Percentiles rank a stretch among this genome's conserved stretches.
phyloP scores from a whole-genome alignment of 2,888 invertebrate genomes.

The Biston stratarius region DNA sequence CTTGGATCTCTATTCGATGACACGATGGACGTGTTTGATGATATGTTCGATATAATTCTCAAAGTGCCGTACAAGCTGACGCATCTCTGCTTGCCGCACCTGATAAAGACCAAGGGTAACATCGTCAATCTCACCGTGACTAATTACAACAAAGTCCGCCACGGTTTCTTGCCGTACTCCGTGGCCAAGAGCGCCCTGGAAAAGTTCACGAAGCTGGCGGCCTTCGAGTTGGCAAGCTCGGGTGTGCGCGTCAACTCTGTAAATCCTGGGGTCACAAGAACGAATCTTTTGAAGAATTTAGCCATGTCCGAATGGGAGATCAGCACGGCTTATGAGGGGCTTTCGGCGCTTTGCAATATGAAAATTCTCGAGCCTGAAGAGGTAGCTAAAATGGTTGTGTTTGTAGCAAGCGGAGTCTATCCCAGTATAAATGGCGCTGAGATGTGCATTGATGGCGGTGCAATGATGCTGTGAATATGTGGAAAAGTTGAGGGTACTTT shows the following conservation, averaged over 20 bases:
- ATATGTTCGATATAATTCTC: slow-evolving; percentile 93
- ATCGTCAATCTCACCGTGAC: slow-evolving; percentile 96
- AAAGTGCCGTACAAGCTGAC: slow-evolving; percentile 91
- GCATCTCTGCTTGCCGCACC: slow-evolving; percentile 91
- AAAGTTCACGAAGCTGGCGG: slow-evolving; percentile 58
- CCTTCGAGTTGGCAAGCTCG: slow-evolving; percentile 55
- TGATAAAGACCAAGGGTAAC: slow-evolving; percentile 91
- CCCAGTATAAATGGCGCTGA: slow-evolving; percentile 63
- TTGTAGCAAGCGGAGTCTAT: slow-evolving; percentile 61
- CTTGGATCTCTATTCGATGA: slow-evolving; percentile 91
- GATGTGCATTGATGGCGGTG: slow-evolving; percentile 46
- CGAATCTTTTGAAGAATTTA: slow-evolving; percentile 55
- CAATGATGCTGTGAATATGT: slow-evolving; percentile 22
- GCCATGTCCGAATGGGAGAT: slow-evolving; percentile 55
- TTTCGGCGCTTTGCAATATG: slow-evolving; percentile 40
- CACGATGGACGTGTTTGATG: slow-evolving; percentile 92
- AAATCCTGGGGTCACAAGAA: slow-evolving; percentile 57
- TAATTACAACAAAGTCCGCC: slow-evolving; percentile 85
- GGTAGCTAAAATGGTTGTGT: slow-evolving; percentile 63
- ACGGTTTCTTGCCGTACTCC: slow-evolving; percentile 57
- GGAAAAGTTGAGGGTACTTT: too few species aligned
- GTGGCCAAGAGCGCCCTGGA: slow-evolving; percentile 59
- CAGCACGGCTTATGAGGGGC: slow-evolving; percentile 40
- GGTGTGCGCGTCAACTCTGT: slow-evolving; percentile 62
- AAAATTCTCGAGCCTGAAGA: slow-evolving; percentile 60